Percentiles rank a stretch among this genome's conserved stretches.
These are phyloP conservation scores for Ceyx margarethae DNA, from an alignment of 2,113 vertebrate species.

Conservation along the genomic window DNA sequence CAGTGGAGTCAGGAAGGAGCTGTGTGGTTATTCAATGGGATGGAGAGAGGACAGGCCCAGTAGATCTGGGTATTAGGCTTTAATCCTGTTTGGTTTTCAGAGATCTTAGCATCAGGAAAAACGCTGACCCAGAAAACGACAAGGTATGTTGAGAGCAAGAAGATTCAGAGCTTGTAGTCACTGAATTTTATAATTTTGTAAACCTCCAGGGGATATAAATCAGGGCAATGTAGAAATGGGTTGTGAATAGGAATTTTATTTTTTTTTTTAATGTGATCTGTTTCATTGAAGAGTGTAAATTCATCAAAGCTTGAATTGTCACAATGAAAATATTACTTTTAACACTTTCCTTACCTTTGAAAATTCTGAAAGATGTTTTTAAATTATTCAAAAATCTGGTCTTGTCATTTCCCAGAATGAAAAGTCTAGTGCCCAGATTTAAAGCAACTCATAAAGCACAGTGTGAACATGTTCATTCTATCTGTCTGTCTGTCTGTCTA, in stretches of 20 bases:
- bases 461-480: too few relatives aligned
- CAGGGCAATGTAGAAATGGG: background rate
- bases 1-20: background rate
- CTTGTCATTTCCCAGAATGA: background rate
- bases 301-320: background rate
- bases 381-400: background rate
- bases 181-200: background rate
- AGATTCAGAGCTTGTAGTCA: background rate
- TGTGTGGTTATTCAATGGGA: fast-evolving
- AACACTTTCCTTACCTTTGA: background rate
- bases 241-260: background rate
- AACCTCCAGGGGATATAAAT: background rate
- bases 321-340: background rate
- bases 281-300: background rate
- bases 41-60: background rate
- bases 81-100: background rate
- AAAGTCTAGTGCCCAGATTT: background rate
- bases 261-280: background rate
- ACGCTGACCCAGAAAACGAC: background rate
- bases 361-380: background rate
- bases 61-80: background rate
- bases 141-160: background rate
- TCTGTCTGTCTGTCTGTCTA: background rate
- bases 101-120: background rate
- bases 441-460: background rate